Percentiles rank a stretch among this genome's conserved stretches.
Conservation (phyloP, 2,797 vertebrate species). For the Podargus strigoides region DNA sequence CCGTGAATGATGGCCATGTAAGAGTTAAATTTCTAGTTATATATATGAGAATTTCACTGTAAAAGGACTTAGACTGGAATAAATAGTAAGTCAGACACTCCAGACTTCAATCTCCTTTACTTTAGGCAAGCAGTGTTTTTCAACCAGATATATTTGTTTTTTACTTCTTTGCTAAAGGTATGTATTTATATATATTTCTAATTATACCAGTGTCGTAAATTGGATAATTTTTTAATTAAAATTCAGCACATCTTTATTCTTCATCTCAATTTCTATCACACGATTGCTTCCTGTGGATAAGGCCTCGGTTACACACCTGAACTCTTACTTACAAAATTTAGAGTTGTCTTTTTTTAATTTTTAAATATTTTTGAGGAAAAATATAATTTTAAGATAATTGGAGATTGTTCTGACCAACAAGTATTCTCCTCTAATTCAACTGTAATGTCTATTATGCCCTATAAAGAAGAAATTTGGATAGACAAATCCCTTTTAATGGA, state of each 20-base stretch:
- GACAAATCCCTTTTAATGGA: background rate
- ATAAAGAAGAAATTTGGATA: background rate
- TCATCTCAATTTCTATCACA: background rate
- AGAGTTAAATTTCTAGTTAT: background rate
- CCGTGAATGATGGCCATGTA: background rate
- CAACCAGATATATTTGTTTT: background rate
- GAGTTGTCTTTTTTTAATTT: fast-evolving
- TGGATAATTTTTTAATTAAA: background rate
- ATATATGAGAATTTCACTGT: background rate
- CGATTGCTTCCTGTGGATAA: background rate
- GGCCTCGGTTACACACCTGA: background rate
- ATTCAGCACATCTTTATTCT: background rate
- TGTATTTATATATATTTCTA: background rate
- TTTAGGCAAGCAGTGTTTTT: background rate
- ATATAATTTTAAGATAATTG: background rate
- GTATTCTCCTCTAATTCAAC: background rate
- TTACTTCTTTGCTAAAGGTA: background rate
- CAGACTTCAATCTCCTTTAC: background rate
- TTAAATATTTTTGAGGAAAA: background rate
- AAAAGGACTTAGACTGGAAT: background rate
- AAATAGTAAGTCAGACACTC: background rate
- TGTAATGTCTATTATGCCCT: background rate
- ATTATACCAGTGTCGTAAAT: background rate
- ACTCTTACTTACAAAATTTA: background rate
- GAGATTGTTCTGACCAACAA: background rate